phyloP scores from a whole-genome alignment of 2,113 vertebrate genomes.

The Plestiodon gilberti region DNA sequence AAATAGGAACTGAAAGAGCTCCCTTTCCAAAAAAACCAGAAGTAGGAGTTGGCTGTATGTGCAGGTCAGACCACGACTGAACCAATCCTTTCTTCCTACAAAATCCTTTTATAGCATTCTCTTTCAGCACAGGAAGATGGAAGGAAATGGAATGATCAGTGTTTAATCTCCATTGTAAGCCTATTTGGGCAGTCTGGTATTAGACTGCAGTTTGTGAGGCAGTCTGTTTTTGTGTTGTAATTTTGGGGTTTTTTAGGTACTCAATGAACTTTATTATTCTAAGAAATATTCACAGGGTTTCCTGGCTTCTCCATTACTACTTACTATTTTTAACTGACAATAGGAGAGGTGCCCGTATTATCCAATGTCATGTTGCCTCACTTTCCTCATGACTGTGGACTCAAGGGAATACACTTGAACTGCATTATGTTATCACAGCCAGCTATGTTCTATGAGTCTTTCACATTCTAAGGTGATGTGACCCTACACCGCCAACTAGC shows the following conservation, averaged over 20 bases:
- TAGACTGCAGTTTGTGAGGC: not conserved
- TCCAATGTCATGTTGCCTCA: accelerated
- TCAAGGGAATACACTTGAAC: not conserved
- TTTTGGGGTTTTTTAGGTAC: not conserved
- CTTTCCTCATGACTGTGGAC: not conserved
- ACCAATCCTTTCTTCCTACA: not conserved
- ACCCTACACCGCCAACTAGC: not conserved
- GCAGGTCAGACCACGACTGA: not conserved
- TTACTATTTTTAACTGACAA: not conserved
- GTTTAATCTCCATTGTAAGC: not conserved
- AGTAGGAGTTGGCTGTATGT: not conserved
- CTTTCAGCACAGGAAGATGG: not conserved
- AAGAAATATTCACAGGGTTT: not conserved
- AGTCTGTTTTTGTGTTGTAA: not conserved
- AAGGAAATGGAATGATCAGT: not conserved
- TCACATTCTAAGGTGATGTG: not conserved
- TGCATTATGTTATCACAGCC: not conserved
- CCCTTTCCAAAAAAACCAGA: not conserved
- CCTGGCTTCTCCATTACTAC: not conserved
- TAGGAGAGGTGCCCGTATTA: no score
- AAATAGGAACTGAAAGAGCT: not conserved
- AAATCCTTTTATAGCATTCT: not conserved
- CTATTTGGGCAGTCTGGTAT: not conserved
- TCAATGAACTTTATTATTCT: not conserved
- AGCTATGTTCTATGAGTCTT: not conserved